phyloP scores from a whole-genome alignment of 2,888 invertebrate species.

The Octonoba sinensis region DNA sequence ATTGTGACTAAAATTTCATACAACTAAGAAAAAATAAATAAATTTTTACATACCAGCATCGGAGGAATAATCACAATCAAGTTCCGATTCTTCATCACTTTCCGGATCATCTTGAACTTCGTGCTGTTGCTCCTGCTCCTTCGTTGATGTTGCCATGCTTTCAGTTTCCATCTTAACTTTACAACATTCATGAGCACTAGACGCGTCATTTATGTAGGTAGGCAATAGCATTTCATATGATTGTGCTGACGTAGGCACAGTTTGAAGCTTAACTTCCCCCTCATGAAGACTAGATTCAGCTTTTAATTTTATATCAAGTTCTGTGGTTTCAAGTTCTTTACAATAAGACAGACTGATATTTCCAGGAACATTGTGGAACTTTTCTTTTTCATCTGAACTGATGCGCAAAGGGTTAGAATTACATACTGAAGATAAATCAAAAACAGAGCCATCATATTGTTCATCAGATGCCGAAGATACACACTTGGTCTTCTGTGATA shows the following conservation, averaged over 20 bases:
- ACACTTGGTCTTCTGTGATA: background rate
- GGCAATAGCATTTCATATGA: too few species aligned
- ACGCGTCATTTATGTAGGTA: too few species aligned
- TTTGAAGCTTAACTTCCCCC: background rate
- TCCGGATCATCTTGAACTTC: constrained; percentile 80
- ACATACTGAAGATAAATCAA: constrained; percentile 27
- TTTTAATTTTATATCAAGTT: constrained; percentile 5
- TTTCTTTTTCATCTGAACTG: background rate
- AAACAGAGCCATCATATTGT: constrained; percentile 8
- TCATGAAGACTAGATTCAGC: constrained; percentile 25
- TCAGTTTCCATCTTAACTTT: too few species aligned
- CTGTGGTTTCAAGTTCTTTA: constrained; percentile 12
- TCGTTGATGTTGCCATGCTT: too few species aligned
- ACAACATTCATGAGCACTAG: too few species aligned
- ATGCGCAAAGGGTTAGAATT: constrained; percentile 4
- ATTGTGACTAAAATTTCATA: background rate
- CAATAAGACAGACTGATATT: background rate
- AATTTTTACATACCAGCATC: constrained; percentile 77
- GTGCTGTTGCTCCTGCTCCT: too few species aligned
- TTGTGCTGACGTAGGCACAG: constrained; percentile 18
- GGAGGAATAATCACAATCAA: constrained; percentile 84
- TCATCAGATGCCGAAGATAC: constrained; percentile 9
- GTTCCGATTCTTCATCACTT: constrained; percentile 79
- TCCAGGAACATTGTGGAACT: too few species aligned
- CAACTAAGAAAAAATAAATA: too few species aligned